Evolutionary conservation across 2,797 vertebrate genomes (phyloP).

Genomic region (Spinus pinus): DNA sequence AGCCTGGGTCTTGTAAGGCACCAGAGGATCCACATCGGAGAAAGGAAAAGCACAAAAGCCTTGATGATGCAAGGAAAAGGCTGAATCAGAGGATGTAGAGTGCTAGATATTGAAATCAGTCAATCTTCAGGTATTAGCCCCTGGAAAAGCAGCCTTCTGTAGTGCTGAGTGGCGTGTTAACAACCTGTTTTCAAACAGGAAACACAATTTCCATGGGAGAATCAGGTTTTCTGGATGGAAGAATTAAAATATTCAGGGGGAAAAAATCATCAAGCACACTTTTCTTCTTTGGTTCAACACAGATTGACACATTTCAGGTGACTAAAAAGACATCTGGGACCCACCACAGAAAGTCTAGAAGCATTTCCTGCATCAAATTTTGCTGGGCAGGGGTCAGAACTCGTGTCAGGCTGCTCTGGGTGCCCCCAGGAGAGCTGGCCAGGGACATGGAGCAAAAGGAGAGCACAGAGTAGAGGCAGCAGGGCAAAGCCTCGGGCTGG

Average conservation of each 20-base stretch:
- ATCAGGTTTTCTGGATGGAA: not conserved
- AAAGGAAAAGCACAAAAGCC: not conserved
- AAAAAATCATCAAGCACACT: not conserved
- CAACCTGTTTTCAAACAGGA: slow-evolving; percentile 6
- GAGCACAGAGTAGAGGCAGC: not conserved
- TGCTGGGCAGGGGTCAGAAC: not conserved
- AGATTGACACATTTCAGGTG: not conserved
- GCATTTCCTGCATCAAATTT: not conserved
- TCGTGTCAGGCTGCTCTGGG: not conserved
- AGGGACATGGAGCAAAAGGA: not conserved
- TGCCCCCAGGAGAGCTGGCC: not conserved
- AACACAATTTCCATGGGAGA: slow-evolving; percentile 23
- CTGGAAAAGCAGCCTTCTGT: slow-evolving; percentile 21
- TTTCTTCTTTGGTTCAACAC: not conserved
- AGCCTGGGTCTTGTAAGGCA: not conserved
- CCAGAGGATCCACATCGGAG: not conserved
- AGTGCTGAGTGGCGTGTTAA: not conserved
- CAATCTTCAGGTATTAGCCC: slow-evolving; percentile 5
- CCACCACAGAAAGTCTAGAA: not conserved
- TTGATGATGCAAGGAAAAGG: not conserved
- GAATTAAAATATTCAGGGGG: not conserved
- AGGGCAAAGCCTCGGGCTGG: not conserved
- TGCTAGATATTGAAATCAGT: slow-evolving; percentile 9
- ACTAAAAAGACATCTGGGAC: not conserved
- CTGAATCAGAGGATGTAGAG: not conserved